Evolutionary conservation across 2,797 vertebrate genomes (phyloP).

Genomic region (Trachops cirrhosus): DNA sequence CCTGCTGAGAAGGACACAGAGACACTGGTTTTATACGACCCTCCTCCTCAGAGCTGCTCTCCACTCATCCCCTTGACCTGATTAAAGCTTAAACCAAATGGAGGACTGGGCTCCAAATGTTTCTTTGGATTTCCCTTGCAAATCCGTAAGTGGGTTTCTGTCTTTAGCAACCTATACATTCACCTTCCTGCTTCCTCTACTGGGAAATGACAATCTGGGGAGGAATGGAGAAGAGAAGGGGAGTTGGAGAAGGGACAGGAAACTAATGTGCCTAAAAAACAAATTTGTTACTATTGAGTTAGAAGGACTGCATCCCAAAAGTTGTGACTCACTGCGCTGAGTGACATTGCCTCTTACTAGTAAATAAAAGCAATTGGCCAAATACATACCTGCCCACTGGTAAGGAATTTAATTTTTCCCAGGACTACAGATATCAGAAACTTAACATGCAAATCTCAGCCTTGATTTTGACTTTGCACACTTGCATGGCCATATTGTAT

Average conservation of each 20-base stretch:
- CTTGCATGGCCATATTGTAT: neutral
- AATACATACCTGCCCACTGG: constrained; percentile 50
- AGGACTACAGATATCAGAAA: neutral
- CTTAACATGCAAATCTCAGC: constrained; percentile 3
- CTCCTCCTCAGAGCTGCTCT: neutral
- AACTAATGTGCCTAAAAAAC: constrained; percentile 26
- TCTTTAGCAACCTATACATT: neutral
- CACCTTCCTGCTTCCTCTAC: neutral
- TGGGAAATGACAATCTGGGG: neutral
- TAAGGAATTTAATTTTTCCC: constrained; percentile 58
- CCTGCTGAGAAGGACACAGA: neutral
- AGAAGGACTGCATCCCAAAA: constrained; percentile 44
- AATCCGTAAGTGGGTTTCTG: neutral
- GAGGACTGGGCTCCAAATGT: neutral
- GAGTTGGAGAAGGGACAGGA: neutral
- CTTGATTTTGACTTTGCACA: constrained; percentile 18
- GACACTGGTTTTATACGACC: neutral
- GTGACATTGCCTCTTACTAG: neutral
- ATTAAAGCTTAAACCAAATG: neutral
- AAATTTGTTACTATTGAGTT: constrained; percentile 57
- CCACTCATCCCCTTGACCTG: neutral
- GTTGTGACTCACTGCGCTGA: constrained; percentile 53
- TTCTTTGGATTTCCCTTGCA: neutral
- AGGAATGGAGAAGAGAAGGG: neutral
- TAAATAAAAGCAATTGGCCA: constrained; percentile 56